Conservation (phyloP, 2,113 vertebrate genomes). For the Istiophorus platypterus region DNA sequence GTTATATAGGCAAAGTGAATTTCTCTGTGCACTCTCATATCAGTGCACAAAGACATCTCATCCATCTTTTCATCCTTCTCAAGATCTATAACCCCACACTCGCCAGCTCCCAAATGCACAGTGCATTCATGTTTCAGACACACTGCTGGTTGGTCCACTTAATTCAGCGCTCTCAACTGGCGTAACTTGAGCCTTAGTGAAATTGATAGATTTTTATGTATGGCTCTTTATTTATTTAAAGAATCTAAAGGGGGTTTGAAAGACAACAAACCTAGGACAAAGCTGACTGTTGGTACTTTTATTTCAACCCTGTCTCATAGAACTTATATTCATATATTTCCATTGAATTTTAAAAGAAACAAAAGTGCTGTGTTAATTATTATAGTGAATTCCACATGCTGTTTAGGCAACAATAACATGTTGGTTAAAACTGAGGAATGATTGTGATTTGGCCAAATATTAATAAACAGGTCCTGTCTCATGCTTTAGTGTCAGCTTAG, state of each 20-base stretch:
- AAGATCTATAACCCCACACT: slow-evolving; percentile 5
- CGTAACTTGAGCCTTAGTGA: not conserved
- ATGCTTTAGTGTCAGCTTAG: too few species aligned
- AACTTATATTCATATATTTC: not conserved
- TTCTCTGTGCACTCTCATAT: slow-evolving; percentile 17
- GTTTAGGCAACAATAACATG: not conserved
- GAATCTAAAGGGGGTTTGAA: not conserved
- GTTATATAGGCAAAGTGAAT: slow-evolving; percentile 13
- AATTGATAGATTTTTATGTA: not conserved
- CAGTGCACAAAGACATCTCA: slow-evolving; percentile 15
- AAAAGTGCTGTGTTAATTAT: too few species aligned
- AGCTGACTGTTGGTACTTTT: not conserved
- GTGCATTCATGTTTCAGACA: slow-evolving; percentile 38
- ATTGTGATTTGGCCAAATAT: not conserved
- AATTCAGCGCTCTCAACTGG: slow-evolving; percentile 4
- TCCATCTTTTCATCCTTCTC: slow-evolving; percentile 33
- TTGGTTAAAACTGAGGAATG: not conserved
- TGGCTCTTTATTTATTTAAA: not conserved
- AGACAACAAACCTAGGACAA: not conserved
- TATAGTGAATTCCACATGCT: too few species aligned
- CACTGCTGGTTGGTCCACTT: slow-evolving; percentile 2
- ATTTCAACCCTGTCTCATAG: not conserved
- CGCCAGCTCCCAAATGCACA: slow-evolving; percentile 2
- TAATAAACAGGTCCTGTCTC: not conserved
- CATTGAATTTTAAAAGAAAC: not conserved